A percentile compares a stretch with the other conserved stretches of the same genome.
phyloP scores from a whole-genome alignment of 2,888 invertebrate genomes.

The Thyatira batis region DNA sequence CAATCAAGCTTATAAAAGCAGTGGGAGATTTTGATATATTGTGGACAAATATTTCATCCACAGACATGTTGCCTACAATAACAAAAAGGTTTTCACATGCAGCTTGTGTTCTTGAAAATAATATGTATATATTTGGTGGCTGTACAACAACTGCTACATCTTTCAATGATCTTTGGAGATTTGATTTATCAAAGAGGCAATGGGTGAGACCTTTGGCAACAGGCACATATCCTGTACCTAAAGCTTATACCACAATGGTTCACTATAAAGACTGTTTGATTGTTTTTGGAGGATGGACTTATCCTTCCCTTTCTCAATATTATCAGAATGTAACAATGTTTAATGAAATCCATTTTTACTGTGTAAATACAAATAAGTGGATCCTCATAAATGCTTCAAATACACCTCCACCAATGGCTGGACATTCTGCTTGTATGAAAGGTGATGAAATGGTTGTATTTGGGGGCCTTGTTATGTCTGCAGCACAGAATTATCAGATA shows the following conservation, averaged over 20 bases:
- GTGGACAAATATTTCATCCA: conserved; percentile 86
- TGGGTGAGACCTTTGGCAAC: conserved; percentile 93
- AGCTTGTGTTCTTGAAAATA: conserved; percentile 90
- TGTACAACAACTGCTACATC: conserved; percentile 97
- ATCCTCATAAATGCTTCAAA: conserved; percentile 83
- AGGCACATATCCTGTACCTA: conserved; percentile 96
- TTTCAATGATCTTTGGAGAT: conserved; percentile 97
- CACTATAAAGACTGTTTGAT: conserved; percentile 91
- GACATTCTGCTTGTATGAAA: conserved; percentile 95
- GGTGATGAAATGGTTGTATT: conserved; percentile 92
- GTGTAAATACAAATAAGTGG: conserved; percentile 92
- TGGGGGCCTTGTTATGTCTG: conserved; percentile 85
- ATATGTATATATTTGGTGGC: conserved; percentile 98
- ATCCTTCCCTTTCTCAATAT: conserved; percentile 92
- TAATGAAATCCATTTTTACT: conserved; percentile 95
- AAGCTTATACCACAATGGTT: conserved; percentile 97
- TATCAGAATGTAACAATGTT: conserved; percentile 94
- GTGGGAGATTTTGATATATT: conserved; percentile 88
- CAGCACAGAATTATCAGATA: conserved; percentile 72
- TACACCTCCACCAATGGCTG: conserved; percentile 93
- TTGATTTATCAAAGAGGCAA: conserved; percentile 92
- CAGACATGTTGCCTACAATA: conserved; percentile 87
- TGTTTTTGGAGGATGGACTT: conserved; percentile 97
- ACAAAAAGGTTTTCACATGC: conserved; percentile 96
- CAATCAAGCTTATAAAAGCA: conserved; percentile 88